Percentiles rank a stretch among this genome's conserved stretches.
Conservation (phyloP, 2,113 vertebrate genomes). For the Struthio camelus region DNA sequence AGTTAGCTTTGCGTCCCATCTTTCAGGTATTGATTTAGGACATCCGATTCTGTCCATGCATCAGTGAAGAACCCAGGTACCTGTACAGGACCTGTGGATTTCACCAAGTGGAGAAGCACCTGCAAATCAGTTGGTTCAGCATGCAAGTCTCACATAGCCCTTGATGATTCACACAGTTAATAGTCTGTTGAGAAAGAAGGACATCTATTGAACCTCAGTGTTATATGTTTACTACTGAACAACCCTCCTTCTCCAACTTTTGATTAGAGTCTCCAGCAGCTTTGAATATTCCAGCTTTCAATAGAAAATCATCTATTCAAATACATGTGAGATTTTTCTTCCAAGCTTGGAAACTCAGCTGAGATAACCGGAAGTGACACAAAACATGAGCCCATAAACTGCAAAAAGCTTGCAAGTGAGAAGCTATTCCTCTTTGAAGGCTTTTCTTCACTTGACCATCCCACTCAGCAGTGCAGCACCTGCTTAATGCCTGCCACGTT, state of each 20-base stretch:
- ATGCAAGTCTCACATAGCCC: background rate
- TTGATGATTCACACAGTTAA: background rate
- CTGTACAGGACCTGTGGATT: background rate
- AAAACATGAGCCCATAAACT: background rate
- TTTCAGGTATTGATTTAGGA: background rate
- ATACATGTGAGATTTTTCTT: background rate
- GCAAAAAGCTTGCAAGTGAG: background rate
- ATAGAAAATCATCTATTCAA: background rate
- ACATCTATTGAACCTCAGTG: background rate
- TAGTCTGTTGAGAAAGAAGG: background rate
- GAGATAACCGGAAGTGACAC: background rate
- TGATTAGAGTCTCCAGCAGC: background rate
- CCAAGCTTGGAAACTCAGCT: background rate
- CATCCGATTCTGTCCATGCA: background rate
- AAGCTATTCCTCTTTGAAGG: background rate
- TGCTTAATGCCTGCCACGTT: background rate
- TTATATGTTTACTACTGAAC: background rate
- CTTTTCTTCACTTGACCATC: background rate
- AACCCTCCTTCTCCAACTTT: background rate
- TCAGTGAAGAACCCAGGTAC: background rate
- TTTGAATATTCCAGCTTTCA: background rate
- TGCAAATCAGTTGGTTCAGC: background rate
- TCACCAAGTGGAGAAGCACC: background rate
- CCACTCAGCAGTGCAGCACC: background rate
- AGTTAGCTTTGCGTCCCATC: background rate